Percentiles rank a stretch among this genome's conserved stretches.
Conservation (phyloP, 2,113 vertebrate genomes). For the Micromys minutus region DNA sequence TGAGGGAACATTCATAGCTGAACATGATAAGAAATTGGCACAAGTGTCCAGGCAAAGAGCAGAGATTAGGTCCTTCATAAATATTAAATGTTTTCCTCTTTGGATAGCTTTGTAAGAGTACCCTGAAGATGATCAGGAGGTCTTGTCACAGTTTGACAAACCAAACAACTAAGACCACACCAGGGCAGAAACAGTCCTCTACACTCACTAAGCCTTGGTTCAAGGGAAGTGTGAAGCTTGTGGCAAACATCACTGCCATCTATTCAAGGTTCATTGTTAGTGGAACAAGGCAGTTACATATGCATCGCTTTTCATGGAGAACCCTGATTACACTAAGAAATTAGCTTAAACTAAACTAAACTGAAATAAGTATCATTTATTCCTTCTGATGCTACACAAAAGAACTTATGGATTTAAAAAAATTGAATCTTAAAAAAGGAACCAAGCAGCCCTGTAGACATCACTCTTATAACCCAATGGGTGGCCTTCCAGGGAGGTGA, state of each 20-base stretch:
- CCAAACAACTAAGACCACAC: neutral
- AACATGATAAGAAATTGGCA: neutral
- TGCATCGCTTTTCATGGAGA: neutral
- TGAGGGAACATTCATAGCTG: neutral
- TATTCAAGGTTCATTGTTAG: neutral
- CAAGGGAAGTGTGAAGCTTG: constrained; percentile 10
- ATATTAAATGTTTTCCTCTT: neutral
- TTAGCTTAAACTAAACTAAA: neutral
- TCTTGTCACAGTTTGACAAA: too few relatives aligned
- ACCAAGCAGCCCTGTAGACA: neutral
- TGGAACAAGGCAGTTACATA: constrained; percentile 3
- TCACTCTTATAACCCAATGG: neutral
- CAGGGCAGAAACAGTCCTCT: neutral
- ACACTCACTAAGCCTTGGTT: neutral
- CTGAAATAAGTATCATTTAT: neutral
- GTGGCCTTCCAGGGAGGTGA: neutral
- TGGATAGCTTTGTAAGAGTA: neutral
- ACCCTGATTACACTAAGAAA: neutral
- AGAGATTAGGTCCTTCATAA: neutral
- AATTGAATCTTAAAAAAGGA: neutral
- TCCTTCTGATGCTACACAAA: neutral
- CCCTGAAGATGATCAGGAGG: too few relatives aligned
- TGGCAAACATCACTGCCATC: neutral
- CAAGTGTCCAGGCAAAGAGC: neutral
- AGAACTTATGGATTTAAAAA: neutral